Evolutionary conservation across 1,140 invertebrate species (phyloP).

Genomic region (Drosophila murphyi): DNA sequence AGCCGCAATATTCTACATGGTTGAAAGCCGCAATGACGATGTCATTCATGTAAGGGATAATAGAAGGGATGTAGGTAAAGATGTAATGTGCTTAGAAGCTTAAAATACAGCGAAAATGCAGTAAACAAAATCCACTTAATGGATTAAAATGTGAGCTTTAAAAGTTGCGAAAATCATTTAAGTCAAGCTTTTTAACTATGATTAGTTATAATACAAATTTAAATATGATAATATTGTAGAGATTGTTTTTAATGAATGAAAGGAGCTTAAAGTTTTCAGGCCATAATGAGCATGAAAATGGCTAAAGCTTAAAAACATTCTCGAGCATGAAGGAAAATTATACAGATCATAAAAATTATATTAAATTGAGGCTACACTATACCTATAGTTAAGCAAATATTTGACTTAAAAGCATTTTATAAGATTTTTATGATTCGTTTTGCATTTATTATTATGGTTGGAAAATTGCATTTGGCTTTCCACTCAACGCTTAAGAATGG

Average conservation of each 20-base stretch:
- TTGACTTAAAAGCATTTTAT: too few relatives aligned
- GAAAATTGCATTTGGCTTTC: constrained; percentile 15
- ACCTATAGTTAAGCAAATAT: too few relatives aligned
- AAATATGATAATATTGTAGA: too few relatives aligned
- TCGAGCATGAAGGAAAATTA: background rate
- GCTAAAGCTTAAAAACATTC: background rate
- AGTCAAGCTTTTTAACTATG: background rate
- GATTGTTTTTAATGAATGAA: too few relatives aligned
- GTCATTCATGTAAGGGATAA: too few relatives aligned
- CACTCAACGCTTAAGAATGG: background rate
- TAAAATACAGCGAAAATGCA: background rate
- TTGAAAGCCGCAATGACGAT: background rate
- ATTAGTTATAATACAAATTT: too few relatives aligned
- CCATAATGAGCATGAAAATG: too few relatives aligned
- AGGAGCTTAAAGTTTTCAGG: too few relatives aligned
- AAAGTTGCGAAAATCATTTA: background rate
- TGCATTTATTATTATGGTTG: constrained; percentile 6
- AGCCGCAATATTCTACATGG: background rate
- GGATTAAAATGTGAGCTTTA: background rate
- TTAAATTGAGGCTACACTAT: too few relatives aligned
- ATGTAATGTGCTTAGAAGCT: background rate
- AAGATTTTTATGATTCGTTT: background rate
- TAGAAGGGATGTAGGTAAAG: background rate
- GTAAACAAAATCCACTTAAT: too few relatives aligned
- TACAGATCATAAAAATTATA: too few relatives aligned